These are phyloP conservation scores for Orchesella flavescens DNA, from an alignment of 2,888 invertebrate species.

Conservation along the genomic window DNA sequence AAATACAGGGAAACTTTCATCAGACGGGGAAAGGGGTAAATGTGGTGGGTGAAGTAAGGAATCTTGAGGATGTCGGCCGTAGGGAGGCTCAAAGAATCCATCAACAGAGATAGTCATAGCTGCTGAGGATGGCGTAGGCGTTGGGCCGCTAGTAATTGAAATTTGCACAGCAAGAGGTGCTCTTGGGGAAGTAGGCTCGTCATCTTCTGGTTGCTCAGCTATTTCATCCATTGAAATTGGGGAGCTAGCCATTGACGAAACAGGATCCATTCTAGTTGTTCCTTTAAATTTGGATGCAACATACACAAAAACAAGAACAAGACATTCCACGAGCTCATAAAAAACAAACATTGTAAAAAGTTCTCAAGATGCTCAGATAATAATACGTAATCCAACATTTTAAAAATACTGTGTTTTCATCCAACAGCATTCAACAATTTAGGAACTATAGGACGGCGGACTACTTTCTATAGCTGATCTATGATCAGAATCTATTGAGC, in stretches of 20 bases:
- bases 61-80: slow-evolving; percentile 64
- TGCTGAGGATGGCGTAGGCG: slow-evolving; percentile 87
- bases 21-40: slow-evolving; percentile 75
- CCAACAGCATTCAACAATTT: no score
- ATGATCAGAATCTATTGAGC: no score
- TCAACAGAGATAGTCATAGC: slow-evolving; percentile 89
- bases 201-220: slow-evolving; percentile 61
- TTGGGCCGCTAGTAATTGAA: slow-evolving; percentile 70
- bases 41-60: slow-evolving; percentile 82
- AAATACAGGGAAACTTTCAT: slow-evolving; percentile 88
- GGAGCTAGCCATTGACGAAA: slow-evolving; percentile 68
- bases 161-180: slow-evolving; percentile 76
- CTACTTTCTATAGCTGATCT: no score
- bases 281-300: slow-evolving; percentile 51
- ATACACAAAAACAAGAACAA: slow-evolving; percentile 22
- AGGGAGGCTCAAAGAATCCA: slow-evolving; percentile 83
- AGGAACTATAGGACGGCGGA: no score
- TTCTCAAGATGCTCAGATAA: background rate
- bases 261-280: slow-evolving; percentile 69
- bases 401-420: no score
- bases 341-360: background rate
- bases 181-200: slow-evolving; percentile 53
- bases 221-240: slow-evolving; percentile 70
- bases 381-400: no score
- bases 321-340: slow-evolving; percentile 48